Evolutionary conservation across 2,888 invertebrate species (phyloP).

Genomic region (Meta bourneti): DNA sequence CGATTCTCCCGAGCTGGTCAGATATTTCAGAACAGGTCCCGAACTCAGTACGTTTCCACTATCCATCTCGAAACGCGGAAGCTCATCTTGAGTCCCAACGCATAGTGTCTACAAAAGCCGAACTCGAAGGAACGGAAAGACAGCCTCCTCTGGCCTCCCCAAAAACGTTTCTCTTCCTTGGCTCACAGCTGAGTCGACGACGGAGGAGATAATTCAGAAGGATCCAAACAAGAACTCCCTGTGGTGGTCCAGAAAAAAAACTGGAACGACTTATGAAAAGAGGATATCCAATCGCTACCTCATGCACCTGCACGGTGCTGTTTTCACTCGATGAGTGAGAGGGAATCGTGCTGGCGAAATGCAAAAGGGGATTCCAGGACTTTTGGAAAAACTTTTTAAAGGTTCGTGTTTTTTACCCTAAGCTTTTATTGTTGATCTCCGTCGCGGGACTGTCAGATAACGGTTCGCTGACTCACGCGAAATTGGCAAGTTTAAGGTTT

Average conservation of each 20-base stretch:
- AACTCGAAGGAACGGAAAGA: neutral
- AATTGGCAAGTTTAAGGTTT: conserved; percentile 68
- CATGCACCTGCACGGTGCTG: neutral
- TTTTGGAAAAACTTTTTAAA: neutral
- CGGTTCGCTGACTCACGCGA: conserved; percentile 39
- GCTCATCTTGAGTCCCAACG: too few species aligned
- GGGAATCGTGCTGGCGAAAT: neutral
- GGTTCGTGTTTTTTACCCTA: neutral
- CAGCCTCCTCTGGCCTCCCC: neutral
- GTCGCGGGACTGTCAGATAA: conserved; percentile 17
- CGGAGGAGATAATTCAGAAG: conserved; percentile 34
- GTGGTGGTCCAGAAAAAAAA: conserved; percentile 1
- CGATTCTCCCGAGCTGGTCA: neutral
- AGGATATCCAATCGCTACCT: neutral
- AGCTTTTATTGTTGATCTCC: conserved; percentile 27
- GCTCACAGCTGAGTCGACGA: conserved; percentile 24
- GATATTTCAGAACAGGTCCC: neutral
- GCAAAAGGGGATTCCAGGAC: neutral
- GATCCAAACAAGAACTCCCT: conserved; percentile 31
- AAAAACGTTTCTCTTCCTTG: conserved; percentile 13
- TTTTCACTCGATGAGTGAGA: too few species aligned
- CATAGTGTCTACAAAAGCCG: neutral
- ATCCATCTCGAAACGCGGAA: neutral
- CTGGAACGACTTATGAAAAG: neutral
- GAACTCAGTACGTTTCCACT: neutral